phyloP scores from a whole-genome alignment of 2,113 vertebrate genomes.

The Semnopithecus entellus region DNA sequence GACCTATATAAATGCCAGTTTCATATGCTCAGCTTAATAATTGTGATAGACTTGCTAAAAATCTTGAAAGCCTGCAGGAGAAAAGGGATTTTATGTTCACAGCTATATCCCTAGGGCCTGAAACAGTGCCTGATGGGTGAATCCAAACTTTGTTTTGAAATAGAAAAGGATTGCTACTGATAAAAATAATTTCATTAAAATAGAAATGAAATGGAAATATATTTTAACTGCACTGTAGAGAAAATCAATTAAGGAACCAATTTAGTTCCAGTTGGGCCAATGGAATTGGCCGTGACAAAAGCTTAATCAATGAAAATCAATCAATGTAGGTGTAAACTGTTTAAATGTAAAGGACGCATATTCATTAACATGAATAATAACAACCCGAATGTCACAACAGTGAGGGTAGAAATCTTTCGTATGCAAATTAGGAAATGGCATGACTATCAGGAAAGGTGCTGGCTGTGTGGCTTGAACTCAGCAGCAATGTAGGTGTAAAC shows the following conservation, averaged over 20 bases:
- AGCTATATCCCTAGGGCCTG: not conserved
- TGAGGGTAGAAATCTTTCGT: not conserved
- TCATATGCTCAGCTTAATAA: not conserved
- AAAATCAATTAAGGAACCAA: slow-evolving; percentile 34
- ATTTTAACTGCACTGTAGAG: not conserved
- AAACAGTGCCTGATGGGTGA: not conserved
- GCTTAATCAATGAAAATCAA: slow-evolving; percentile 10
- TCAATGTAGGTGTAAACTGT: not conserved
- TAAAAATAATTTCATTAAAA: slow-evolving; percentile 43
- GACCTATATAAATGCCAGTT: not conserved
- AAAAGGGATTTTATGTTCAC: slow-evolving; percentile 4
- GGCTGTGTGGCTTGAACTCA: not conserved
- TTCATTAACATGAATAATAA: not conserved
- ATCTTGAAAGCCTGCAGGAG: not conserved
- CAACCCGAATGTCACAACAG: not conserved
- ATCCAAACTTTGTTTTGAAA: slow-evolving; percentile 31
- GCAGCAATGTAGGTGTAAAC: not conserved
- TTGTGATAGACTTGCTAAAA: not conserved
- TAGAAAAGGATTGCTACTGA: not conserved
- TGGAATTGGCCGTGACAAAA: not conserved
- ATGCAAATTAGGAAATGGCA: not conserved
- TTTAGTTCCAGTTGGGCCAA: not conserved
- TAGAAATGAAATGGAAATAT: slow-evolving; percentile 12
- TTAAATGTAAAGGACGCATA: not conserved
- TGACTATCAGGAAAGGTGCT: not conserved